These are phyloP conservation scores for Virgularia gustaviana DNA, from an alignment of 92 coral and sea anemone genomes.

Conservation along the genomic window DNA sequence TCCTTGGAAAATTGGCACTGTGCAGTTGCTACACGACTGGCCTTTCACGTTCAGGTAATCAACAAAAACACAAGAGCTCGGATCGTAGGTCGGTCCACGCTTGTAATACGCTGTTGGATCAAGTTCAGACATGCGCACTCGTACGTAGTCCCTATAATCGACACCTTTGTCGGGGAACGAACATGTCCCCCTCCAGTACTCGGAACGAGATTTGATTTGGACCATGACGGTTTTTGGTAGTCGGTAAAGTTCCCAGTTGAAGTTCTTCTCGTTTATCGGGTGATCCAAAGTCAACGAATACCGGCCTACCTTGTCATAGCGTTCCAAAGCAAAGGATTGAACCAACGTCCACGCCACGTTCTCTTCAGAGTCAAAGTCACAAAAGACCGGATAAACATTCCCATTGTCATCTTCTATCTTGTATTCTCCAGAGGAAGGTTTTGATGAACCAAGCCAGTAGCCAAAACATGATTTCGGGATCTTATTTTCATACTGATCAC, in stretches of 20 bases:
- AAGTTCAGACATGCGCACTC: not conserved
- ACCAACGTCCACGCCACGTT: conserved; percentile 16
- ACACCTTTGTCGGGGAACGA: conserved; percentile 10
- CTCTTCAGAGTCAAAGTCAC: conserved; percentile 24
- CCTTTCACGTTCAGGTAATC: conserved; percentile 8
- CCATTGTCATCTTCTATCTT: not conserved
- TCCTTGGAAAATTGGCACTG: not conserved
- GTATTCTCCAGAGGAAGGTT: conserved; percentile 11
- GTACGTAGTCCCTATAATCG: conserved; percentile 2
- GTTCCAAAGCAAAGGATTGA: not conserved
- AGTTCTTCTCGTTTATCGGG: not conserved
- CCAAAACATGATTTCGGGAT: conserved; percentile 8
- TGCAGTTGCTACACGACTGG: not conserved
- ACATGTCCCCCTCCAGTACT: conserved; percentile 15
- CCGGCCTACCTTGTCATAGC: not conserved
- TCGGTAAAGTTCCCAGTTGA: conserved; percentile 19
- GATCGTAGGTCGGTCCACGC: not conserved
- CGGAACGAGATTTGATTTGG: not conserved
- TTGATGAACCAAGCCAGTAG: conserved; percentile 4
- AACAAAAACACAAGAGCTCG: not conserved
- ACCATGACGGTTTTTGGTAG: conserved; percentile 1
- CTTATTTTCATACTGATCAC: not conserved
- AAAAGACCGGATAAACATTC: not conserved
- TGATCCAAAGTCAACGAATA: not conserved
- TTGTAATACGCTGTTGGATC: not conserved